Evolutionary conservation across 2,113 vertebrate genomes (phyloP).

Genomic region (Poicephalus gulielmi): DNA sequence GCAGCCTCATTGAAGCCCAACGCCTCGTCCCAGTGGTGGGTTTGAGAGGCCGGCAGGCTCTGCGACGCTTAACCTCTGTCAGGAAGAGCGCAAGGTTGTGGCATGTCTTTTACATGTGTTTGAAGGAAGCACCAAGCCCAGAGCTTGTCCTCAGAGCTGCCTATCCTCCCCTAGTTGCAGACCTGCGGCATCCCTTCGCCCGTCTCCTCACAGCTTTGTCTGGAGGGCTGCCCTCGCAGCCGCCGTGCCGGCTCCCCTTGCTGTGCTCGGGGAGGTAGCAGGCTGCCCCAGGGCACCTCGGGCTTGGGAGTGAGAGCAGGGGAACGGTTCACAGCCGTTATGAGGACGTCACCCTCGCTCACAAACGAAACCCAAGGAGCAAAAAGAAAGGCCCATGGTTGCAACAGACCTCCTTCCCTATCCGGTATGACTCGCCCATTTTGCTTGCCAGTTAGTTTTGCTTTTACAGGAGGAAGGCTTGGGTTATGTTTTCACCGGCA

Average conservation of each 20-base stretch:
- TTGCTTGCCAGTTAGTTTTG: not conserved
- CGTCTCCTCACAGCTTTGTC: accelerated
- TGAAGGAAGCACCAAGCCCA: not conserved
- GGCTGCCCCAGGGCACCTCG: accelerated
- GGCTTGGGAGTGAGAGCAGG: not conserved
- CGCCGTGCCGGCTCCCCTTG: accelerated
- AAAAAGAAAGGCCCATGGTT: not conserved
- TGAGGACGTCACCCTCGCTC: accelerated
- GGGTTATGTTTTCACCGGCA: not conserved
- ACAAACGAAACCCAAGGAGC: not conserved
- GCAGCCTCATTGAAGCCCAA: not conserved
- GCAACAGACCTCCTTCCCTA: not conserved
- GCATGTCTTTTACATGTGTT: accelerated
- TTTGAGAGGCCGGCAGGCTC: not conserved
- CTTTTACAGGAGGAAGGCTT: not conserved
- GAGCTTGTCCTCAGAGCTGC: not conserved
- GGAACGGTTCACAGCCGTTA: accelerated
- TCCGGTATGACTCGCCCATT: accelerated
- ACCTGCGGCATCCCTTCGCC: accelerated
- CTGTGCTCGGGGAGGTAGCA: not conserved
- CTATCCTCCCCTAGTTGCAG: not conserved
- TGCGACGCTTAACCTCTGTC: accelerated
- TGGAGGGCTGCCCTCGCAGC: not conserved
- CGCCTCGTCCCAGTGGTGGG: accelerated
- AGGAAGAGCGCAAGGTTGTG: not conserved